A percentile compares a stretch with the other conserved stretches of the same genome.
phyloP scores from a whole-genome alignment of 2,888 invertebrate species.

The Hirtodrosophila confusa region DNA sequence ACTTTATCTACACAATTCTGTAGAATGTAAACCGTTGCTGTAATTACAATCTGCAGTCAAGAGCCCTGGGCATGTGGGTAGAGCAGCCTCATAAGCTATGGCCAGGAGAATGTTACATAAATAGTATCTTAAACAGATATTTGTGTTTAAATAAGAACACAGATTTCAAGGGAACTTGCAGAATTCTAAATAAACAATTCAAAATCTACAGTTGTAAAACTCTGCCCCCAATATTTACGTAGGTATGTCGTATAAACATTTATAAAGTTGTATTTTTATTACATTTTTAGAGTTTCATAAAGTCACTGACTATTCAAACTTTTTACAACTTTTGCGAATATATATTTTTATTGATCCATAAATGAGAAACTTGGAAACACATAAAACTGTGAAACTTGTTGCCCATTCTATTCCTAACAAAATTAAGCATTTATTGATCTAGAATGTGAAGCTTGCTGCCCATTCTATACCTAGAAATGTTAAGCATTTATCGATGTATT shows the following conservation, averaged over 20 bases:
- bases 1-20: slow-evolving; percentile 56
- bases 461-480: too few relatives aligned
- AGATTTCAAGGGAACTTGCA: slow-evolving; percentile 28
- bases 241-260: background rate
- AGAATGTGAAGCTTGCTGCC: too few relatives aligned
- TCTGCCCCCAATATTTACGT: background rate
- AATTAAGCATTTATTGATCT: too few relatives aligned
- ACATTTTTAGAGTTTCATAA: background rate
- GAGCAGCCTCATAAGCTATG: slow-evolving; percentile 18
- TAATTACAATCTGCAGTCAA: slow-evolving; percentile 49
- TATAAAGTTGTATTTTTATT: slow-evolving; percentile 10
- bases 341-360: slow-evolving; percentile 15
- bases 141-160: slow-evolving; percentile 7
- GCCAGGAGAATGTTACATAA: slow-evolving; percentile 13
- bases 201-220: background rate
- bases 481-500: too few relatives aligned
- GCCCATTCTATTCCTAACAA: background rate
- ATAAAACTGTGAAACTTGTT: background rate
- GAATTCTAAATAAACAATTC: too few relatives aligned
- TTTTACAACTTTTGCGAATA: slow-evolving; percentile 9
- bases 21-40: slow-evolving; percentile 65
- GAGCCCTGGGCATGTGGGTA: slow-evolving; percentile 6
- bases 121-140: slow-evolving; percentile 29
- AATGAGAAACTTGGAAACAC: slow-evolving; percentile 16
- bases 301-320: slow-evolving; percentile 12